Evolutionary conservation across 2,113 vertebrate species (phyloP).

Genomic region (Myiopsitta monachus): DNA sequence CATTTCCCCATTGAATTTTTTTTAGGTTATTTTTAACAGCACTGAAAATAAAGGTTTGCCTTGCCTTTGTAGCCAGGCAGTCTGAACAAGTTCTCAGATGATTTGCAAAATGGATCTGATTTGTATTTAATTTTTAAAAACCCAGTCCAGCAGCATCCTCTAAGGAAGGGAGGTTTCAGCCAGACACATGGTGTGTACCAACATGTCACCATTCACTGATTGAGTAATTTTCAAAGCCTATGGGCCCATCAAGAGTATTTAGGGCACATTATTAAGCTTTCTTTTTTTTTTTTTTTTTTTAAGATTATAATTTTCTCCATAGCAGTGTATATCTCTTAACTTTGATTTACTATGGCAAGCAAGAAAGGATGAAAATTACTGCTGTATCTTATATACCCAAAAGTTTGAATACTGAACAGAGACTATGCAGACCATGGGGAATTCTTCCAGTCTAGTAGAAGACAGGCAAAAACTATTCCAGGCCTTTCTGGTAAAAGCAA

Average conservation of each 20-base stretch:
- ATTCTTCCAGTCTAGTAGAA: background rate
- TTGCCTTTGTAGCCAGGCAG: constrained; percentile 34
- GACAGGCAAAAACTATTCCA: background rate
- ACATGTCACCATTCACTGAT: background rate
- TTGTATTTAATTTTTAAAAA: constrained; percentile 8
- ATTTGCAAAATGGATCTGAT: background rate
- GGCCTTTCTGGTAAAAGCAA: background rate
- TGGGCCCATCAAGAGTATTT: background rate
- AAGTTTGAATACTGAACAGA: background rate
- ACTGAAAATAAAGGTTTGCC: background rate
- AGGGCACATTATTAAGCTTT: background rate
- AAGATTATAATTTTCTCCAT: background rate
- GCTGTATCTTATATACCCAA: background rate
- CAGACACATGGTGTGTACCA: background rate
- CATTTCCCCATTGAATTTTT: background rate
- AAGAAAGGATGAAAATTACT: background rate
- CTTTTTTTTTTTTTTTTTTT: background rate
- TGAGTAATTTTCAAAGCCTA: background rate
- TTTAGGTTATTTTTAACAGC: background rate
- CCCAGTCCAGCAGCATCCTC: background rate
- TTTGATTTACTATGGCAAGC: background rate
- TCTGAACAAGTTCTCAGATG: background rate
- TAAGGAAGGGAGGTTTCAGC: background rate
- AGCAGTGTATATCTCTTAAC: background rate
- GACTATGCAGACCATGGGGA: background rate